Evolutionary conservation across 2,797 vertebrate species (phyloP).

Genomic region (Carduelis carduelis): DNA sequence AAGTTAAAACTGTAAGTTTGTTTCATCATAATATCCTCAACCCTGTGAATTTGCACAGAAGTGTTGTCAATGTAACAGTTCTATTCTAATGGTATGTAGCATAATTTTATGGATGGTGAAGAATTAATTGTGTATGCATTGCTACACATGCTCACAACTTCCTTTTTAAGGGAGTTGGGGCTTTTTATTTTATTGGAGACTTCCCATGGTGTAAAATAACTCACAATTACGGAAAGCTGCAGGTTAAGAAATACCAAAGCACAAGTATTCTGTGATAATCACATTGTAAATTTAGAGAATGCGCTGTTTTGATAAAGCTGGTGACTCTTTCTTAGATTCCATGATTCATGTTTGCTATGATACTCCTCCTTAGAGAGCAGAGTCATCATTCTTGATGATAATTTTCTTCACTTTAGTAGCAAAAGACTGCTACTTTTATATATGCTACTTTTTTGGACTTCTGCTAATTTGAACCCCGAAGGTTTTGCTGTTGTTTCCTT

Average conservation of each 20-base stretch:
- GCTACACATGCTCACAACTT: not conserved
- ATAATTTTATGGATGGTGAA: not conserved
- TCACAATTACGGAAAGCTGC: not conserved
- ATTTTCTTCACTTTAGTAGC: not conserved
- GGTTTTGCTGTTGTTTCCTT: not conserved
- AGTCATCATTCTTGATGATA: not conserved
- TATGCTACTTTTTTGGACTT: not conserved
- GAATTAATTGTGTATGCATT: not conserved
- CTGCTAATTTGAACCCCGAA: not conserved
- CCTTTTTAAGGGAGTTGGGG: not conserved
- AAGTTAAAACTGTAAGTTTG: not conserved
- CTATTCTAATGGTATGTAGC: not conserved
- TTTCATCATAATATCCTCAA: not conserved
- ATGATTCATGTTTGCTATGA: not conserved
- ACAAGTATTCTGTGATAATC: not conserved
- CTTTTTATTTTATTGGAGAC: not conserved
- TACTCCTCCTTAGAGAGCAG: not conserved
- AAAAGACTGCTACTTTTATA: not conserved
- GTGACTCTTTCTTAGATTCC: not conserved
- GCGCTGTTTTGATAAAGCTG: not conserved
- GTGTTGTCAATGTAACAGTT: not conserved
- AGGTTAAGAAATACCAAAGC: accelerated
- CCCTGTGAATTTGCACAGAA: not conserved
- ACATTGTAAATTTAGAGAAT: not conserved
- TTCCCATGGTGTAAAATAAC: not conserved